These are phyloP conservation scores for Dicrostonyx torquatus DNA, from an alignment of 2,797 vertebrate species.

Conservation along the genomic window DNA sequence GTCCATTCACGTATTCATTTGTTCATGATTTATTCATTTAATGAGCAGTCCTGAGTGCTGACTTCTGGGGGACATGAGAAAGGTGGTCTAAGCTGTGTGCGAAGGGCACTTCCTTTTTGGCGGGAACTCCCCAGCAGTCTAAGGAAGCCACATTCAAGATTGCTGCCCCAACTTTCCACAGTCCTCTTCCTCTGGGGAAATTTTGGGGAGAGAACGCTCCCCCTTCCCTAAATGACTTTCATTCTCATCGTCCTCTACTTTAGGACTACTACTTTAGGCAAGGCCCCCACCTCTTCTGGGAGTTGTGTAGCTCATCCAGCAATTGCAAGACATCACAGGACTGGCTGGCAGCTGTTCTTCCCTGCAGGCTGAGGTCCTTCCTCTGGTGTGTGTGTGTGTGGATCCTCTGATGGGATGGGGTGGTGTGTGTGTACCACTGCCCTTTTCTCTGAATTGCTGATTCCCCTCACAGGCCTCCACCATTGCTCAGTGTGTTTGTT, in stretches of 20 bases:
- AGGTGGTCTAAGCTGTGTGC: not conserved
- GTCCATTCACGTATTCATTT: not conserved
- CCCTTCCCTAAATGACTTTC: not conserved
- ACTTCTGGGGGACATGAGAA: not conserved
- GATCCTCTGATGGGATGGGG: too few relatives aligned
- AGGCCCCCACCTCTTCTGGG: not conserved
- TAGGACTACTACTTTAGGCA: too few relatives aligned
- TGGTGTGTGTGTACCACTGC: rapidly evolving
- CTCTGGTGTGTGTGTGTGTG: too few relatives aligned
- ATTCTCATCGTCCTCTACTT: not conserved
- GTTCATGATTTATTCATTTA: not conserved
- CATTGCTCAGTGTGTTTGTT: not conserved
- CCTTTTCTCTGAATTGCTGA: not conserved
- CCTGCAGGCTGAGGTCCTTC: not conserved
- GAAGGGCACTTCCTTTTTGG: not conserved
- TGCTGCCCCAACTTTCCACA: rapidly evolving
- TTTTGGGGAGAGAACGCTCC: not conserved
- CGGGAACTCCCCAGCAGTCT: not conserved
- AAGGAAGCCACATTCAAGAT: not conserved
- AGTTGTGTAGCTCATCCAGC: rapidly evolving
- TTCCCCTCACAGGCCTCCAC: not conserved
- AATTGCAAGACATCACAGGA: not conserved
- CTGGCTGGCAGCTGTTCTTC: not conserved
- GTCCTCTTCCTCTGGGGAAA: not conserved
- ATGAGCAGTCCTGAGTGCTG: not conserved